Evolutionary conservation across 2,797 vertebrate species (phyloP).

Genomic region (Amphiprion clarkii): DNA sequence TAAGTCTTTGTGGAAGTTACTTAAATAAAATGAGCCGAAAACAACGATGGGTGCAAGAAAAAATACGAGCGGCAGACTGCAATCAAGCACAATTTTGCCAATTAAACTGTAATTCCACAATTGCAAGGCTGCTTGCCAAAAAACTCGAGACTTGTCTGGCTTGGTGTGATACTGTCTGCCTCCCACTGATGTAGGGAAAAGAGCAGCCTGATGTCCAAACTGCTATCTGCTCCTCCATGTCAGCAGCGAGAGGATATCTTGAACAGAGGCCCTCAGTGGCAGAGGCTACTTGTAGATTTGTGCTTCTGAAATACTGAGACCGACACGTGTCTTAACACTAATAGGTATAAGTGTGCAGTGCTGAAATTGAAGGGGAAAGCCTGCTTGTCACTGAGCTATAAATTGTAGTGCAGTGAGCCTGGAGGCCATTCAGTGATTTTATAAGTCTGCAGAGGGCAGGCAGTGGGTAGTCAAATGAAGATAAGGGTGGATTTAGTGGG

Average conservation of each 20-base stretch:
- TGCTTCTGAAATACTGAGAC: constrained; percentile 38
- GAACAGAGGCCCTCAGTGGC: constrained; percentile 44
- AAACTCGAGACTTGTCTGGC: constrained; percentile 20
- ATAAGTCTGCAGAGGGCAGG: constrained; percentile 41
- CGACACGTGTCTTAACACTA: constrained; percentile 38
- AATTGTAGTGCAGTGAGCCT: constrained; percentile 43
- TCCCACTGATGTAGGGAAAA: constrained; percentile 45
- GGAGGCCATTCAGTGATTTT: constrained; percentile 36
- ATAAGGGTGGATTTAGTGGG: constrained; percentile 54
- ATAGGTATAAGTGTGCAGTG: constrained; percentile 43
- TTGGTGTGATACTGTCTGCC: constrained; percentile 47
- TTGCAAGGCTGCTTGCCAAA: constrained; percentile 23
- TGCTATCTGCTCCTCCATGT: constrained; percentile 71
- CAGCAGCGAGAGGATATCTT: constrained; percentile 60
- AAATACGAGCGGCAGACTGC: constrained; percentile 42
- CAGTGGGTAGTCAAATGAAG: constrained; percentile 40
- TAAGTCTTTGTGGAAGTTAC: constrained; percentile 31
- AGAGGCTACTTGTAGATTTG: constrained; percentile 27
- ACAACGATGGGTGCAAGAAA: constrained; percentile 10
- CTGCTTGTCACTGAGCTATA: constrained; percentile 48
- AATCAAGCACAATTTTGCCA: constrained; percentile 51
- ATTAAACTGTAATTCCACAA: constrained; percentile 52
- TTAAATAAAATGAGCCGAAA: constrained; percentile 39
- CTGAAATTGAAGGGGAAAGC: constrained; percentile 60
- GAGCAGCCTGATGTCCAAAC: constrained; percentile 38